Evolutionary conservation across 2,888 invertebrate species (phyloP), one percentile per base, ranked within the genome.

Genomic region (Eutolmus rufibarbis): DNA sequence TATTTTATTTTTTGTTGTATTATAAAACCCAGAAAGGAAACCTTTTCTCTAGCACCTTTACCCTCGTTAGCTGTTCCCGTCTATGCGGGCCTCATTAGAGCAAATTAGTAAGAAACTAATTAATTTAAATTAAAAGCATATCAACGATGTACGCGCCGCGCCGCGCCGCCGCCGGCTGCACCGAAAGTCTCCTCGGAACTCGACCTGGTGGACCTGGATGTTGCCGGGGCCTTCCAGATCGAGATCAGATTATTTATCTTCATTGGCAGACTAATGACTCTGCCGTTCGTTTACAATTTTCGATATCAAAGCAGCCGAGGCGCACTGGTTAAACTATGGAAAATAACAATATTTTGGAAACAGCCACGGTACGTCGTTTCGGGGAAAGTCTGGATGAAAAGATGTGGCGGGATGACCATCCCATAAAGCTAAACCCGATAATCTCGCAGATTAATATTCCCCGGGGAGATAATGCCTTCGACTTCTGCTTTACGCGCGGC

Each of bases 81-180:
- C 23, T 46, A 78, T 78, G 78, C 79, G 79, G 79, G 46, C 46
- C 82, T 82, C 57, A 82, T 82, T 82, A 82, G 66, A 23, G 37
- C 19, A 82, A 82, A 82, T 82, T 82, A 82, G 82, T 19, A 82
- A 31, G 82, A 57, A 56, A 57, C 82, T 82, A 57, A 82, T 82
- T 82, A 82, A 82, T 82, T 82, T 57, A 82, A 82, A 82, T 82
- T 82, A 82, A 82, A 82, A 82, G 57, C 82, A 82, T 82, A 82
- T 82, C 19, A 82, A 57, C 57, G 66, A 66, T 28, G 66, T 66
- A 19, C 56, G 19, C 82, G 1, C 66, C 66, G 43, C 82, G 28
- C 19, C 56, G 19, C 82, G 1, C 66, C 66, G 43, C 82, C 82
- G 5, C 5, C 34, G 40, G 34, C 57, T 82, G 66, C 57, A 82